Evolutionary conservation across 2,113 vertebrate species (phyloP).

Genomic region (Lampris incognitus): DNA sequence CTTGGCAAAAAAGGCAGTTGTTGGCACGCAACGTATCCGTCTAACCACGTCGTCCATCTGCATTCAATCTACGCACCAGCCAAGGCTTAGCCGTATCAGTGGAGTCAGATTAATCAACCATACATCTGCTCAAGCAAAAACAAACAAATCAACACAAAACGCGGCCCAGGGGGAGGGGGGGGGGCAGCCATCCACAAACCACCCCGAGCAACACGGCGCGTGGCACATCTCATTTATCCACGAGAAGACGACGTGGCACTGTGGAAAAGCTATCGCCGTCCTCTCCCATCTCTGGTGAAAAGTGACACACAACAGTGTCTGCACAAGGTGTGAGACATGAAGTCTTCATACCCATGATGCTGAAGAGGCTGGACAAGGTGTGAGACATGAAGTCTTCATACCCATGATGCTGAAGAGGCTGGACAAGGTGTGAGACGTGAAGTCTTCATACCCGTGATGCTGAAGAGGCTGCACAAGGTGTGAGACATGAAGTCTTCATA

Average conservation of each 20-base stretch:
- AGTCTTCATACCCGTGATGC: conserved; percentile 33
- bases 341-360: conserved; percentile 35
- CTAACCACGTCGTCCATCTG: conserved; percentile 8
- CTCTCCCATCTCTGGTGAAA: conserved; percentile 27
- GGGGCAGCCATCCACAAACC: conserved; percentile 2
- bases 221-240: conserved; percentile 22
- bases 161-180: neutral
- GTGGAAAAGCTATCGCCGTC: conserved; percentile 21
- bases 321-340: conserved; percentile 45
- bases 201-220: conserved; percentile 12
- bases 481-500: conserved; percentile 39
- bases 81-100: conserved; percentile 30
- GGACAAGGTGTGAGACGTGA: conserved; percentile 33
- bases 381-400: conserved; percentile 39
- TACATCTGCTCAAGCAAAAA: conserved; percentile 39
- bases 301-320: conserved; percentile 28
- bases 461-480: conserved; percentile 31
- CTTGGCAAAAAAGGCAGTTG: neutral
- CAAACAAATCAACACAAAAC: conserved; percentile 24
- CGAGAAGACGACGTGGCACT: conserved; percentile 19
- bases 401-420: conserved; percentile 38
- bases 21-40: conserved; percentile 10
- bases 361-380: conserved; percentile 36
- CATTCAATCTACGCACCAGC: conserved; percentile 24
- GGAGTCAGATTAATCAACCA: conserved; percentile 41